Base-by-base conservation (phyloP, 2,797 vertebrate genomes). In the Australoheros facetus region DNA sequence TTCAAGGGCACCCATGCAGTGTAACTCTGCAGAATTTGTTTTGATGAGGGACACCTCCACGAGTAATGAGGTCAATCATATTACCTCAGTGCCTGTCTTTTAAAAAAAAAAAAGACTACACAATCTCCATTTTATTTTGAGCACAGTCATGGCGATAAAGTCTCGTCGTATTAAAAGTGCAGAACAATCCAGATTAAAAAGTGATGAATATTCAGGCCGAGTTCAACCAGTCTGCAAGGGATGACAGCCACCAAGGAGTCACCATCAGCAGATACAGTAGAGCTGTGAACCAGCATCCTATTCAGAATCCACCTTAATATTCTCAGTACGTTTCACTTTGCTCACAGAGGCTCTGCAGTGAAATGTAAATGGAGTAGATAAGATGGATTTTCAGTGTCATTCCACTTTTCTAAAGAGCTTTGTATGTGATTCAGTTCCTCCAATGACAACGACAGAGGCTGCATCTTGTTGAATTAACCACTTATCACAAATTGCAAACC, bases 331-430 rank as follows among this genome's bases (percentile, higher is more conserved):
- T 92, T 84, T 85, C 74, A 51, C 83, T 87, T 85, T 88, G 86
- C 90, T 86, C 56, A 12, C 91, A 79, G 75, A 80, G 85, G 73
- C 87, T 86, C 88, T 87, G 88, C 91, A 80, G 90, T 87, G 85
- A 90, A 93, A 92, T 93, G 85, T 92, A 92, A 94, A 94, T 92
- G 83, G 79, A 83, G 62, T 56, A 87, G 87, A 94, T 93, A 89
- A 91, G 85, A 93, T 90, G 85, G 88, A 86, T 92, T 94, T 92
- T 91, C 82, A 72, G 84, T 91, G 88, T 94, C 90, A 89, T 89
- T 91, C 76, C 77, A 85, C 83, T 90, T 89, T 90, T 93, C 77
- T 90, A 83, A 92, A 92, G 85, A 85, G 88, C 87, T 89, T 93
- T 91, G 76, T 86, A 66, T 82, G 87, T 77, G 72, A 89, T 86